A percentile compares a stretch with the other conserved stretches of the same genome.
phyloP scores from a whole-genome alignment of 2,888 invertebrate genomes.

The Merodon equestris region DNA sequence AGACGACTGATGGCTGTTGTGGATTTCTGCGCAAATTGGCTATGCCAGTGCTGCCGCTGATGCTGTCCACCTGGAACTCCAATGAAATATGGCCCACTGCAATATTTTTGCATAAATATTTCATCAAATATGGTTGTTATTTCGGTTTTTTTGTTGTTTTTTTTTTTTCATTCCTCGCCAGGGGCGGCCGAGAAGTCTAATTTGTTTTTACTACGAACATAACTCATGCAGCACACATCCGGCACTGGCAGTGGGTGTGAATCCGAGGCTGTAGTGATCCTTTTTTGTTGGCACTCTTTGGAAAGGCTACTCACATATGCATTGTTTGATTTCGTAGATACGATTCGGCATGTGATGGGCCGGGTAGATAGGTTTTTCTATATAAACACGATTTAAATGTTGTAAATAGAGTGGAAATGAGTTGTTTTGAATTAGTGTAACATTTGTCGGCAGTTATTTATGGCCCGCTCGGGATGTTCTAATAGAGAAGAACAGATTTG shows the following conservation, averaged over 20 bases:
- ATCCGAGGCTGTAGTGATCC: constrained; percentile 56
- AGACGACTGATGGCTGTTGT: not conserved
- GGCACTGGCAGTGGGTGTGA: constrained; percentile 49
- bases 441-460: constrained; percentile 5
- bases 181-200: constrained; percentile 9
- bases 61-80: constrained; percentile 35
- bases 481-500: too few relatives aligned
- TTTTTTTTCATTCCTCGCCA: too few relatives aligned
- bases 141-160: not conserved
- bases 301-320: constrained; percentile 10
- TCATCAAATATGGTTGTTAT: not conserved
- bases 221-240: constrained; percentile 48
- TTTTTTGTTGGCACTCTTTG: constrained; percentile 7
- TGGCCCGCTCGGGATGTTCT: not conserved
- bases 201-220: constrained; percentile 49
- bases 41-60: constrained; percentile 29
- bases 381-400: constrained; percentile 28
- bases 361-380: not conserved
- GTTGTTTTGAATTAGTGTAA: not conserved
- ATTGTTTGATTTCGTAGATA: constrained; percentile 29
- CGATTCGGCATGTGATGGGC: constrained; percentile 13
- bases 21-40: constrained; percentile 34
- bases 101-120: constrained; percentile 51
- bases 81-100: constrained; percentile 44
- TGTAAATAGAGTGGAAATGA: constrained; percentile 39